Conservation (phyloP, 2,888 invertebrate species). For the Sericinus montela region DNA sequence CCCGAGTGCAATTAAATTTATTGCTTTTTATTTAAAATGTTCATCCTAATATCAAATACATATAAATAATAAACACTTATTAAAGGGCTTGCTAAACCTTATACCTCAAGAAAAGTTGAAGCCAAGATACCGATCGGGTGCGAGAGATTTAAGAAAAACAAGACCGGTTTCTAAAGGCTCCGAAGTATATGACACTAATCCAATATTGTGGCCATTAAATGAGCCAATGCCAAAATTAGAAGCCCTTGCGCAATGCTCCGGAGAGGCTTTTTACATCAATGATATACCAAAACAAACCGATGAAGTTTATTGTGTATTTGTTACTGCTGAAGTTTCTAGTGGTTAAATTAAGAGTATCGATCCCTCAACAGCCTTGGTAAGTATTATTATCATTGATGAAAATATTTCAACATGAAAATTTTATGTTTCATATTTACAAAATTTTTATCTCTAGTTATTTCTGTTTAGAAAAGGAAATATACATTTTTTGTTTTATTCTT, state of each 20-base stretch:
- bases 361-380: constrained; percentile 81
- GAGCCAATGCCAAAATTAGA: constrained; percentile 83
- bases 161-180: constrained; percentile 80
- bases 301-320: constrained; percentile 84
- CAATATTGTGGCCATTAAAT: constrained; percentile 81
- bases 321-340: constrained; percentile 68
- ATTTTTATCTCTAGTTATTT: too few species aligned
- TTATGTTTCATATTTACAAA: too few species aligned
- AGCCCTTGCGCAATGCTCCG: constrained; percentile 80
- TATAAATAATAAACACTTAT: neutral
- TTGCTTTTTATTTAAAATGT: too few species aligned
- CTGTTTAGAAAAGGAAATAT: too few species aligned
- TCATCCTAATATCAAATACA: too few species aligned
- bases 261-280: constrained; percentile 83
- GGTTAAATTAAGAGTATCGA: constrained; percentile 81
- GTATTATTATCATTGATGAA: neutral
- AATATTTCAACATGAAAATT: too few species aligned
- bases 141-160: constrained; percentile 57
- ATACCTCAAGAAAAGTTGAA: constrained; percentile 66
- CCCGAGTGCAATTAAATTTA: too few species aligned
- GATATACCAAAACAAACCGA: constrained; percentile 78
- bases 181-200: constrained; percentile 82
- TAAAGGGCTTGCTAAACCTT: constrained; percentile 74
- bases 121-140: constrained; percentile 72
- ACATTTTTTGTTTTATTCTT: too few species aligned